Conservation (phyloP, 2,113 vertebrate species). For the western clawed frog (Xenopus tropicalis) region UCB_Xtro_10.0 CM004446.2:9420501-9421000, state of each 20-base stretch:
- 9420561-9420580: neutral
- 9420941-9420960: too few species aligned
- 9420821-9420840: neutral
- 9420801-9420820: constrained; percentile 28
- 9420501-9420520: too few species aligned
- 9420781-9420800: constrained; percentile 11
- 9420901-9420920: too few species aligned
- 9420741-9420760: constrained; percentile 38
- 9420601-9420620: constrained; percentile 10
- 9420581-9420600: constrained; percentile 6
- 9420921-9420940: too few species aligned
- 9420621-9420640: neutral
- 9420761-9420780: constrained; percentile 25
- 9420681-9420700: constrained; percentile 14
- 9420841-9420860: neutral
- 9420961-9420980: too few species aligned
- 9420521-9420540: too few species aligned
- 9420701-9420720: neutral
- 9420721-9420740: constrained; percentile 10
- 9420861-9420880: too few species aligned
- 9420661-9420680: constrained; percentile 10
- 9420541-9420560: too few species aligned
- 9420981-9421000: too few species aligned
- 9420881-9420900: too few species aligned
- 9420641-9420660: constrained; percentile 13